phyloP scores from a whole-genome alignment of 2,797 vertebrate genomes.

The Xerus rutilus region DNA sequence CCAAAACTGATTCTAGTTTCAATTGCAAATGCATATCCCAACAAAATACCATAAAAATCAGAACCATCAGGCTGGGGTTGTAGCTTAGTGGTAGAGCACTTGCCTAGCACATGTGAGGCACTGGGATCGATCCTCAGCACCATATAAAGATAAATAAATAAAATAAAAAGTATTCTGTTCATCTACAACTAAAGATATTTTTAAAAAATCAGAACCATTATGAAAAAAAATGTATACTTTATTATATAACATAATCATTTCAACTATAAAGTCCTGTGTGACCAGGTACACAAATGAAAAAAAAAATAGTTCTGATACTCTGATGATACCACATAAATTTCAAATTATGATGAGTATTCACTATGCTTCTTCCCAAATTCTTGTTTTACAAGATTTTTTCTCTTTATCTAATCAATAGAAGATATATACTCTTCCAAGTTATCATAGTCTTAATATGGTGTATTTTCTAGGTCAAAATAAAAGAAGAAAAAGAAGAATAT shows the following conservation, averaged over 20 bases:
- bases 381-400: background rate
- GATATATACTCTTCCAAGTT: background rate
- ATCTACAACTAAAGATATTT: too few relatives aligned
- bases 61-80: background rate
- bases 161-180: too few relatives aligned
- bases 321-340: background rate
- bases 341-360: background rate
- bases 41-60: background rate
- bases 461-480: background rate
- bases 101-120: too few relatives aligned
- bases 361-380: background rate
- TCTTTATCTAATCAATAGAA: background rate
- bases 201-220: background rate
- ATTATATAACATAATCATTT: constrained; percentile 44
- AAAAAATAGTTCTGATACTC: constrained; percentile 55
- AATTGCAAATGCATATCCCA: background rate
- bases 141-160: too few relatives aligned
- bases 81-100: too few relatives aligned
- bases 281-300: constrained; percentile 38
- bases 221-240: background rate
- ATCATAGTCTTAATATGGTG: background rate
- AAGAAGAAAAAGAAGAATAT: background rate
- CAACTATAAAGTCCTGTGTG: constrained; percentile 43
- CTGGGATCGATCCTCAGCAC: too few relatives aligned
- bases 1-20: background rate